Base-by-base conservation (phyloP, 1,140 invertebrate genomes). In the Calephelis virginiensis region DNA sequence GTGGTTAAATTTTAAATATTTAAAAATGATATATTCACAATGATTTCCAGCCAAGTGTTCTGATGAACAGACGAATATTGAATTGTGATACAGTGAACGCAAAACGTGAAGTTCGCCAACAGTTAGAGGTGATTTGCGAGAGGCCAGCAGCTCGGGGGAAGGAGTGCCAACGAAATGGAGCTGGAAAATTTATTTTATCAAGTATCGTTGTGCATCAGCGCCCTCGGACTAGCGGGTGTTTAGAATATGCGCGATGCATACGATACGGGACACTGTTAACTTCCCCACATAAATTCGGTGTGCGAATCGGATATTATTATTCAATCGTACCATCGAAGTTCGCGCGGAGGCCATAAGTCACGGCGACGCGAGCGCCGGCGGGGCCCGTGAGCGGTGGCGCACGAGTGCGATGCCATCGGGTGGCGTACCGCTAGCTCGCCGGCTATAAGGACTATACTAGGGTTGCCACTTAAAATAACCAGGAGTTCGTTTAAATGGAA, bases 261-360 rank as follows among this genome's bases (percentile, higher is more conserved):
- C 70, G 86, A 86, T 87, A 89, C 81, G 84, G 81, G 81, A 85
- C 82, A 87, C 71, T 85, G 84, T 76, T 81, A 80, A 87, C 85
- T 86, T 88, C 85, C 87, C 84, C 84, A 87, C 84, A 90, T 90
- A 90, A 90, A 90, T 90, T 90, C 81, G 87, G 87, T 90, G 79
- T 76, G 80, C 78, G 81, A 86, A 88, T 86, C 84, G 87, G 84
- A 86, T 90, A 88, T 90, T 89, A 87, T 87, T 86, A 90, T 90
- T 90, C 85, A 90, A 90, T 90, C 85, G 84, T 73, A 78, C 77
- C 85, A 90, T 90, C 87, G 81, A 80, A 83, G 85, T 89, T 86
- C 80, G 83, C 83, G 78, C 71, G 81, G 82, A 78, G 84, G 82
- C 85, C 83, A 90, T 90, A 88, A 90, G 85, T 90, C 85, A 88